Evolutionary conservation across 2,888 invertebrate species (phyloP).

Genomic region (Chrysomela aeneicollis): DNA sequence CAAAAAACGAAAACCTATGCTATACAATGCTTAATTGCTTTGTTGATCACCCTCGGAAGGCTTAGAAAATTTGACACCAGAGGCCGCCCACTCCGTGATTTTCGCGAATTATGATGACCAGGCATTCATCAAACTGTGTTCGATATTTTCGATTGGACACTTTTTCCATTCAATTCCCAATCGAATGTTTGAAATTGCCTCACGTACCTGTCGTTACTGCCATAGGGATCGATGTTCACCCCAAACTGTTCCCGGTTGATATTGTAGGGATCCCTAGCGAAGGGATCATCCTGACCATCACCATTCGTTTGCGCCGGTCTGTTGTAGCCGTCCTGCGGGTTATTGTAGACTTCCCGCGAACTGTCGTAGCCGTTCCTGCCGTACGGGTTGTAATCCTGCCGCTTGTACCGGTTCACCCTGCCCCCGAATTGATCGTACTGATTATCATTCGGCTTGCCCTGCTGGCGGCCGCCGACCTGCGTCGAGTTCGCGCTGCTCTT

Average conservation of each 20-base stretch:
- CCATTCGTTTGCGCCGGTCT: slow-evolving; percentile 28
- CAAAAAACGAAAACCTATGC: too few relatives aligned
- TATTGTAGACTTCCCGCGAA: not conserved
- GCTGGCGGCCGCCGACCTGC: slow-evolving; percentile 45
- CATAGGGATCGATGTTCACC: slow-evolving; percentile 56
- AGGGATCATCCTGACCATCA: slow-evolving; percentile 45
- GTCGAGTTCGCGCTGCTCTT: slow-evolving; percentile 29
- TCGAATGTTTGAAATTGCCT: too few relatives aligned
- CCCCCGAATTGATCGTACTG: slow-evolving; percentile 46
- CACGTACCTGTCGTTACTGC: slow-evolving; percentile 41
- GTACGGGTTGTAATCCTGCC: slow-evolving; percentile 45
- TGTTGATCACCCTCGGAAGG: too few relatives aligned
- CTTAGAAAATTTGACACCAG: too few relatives aligned
- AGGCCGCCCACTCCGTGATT: too few relatives aligned
- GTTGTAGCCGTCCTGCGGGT: too few relatives aligned
- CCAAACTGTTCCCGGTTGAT: slow-evolving; percentile 55
- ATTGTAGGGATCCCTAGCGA: slow-evolving; percentile 50
- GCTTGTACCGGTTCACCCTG: slow-evolving; percentile 45
- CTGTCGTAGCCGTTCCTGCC: slow-evolving; percentile 9
- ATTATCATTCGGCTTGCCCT: slow-evolving; percentile 24
- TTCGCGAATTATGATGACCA: too few relatives aligned
- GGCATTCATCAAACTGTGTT: too few relatives aligned
- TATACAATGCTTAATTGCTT: too few relatives aligned
- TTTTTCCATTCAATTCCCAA: too few relatives aligned
- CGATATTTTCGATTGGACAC: too few relatives aligned